Evolutionary conservation across 2,888 invertebrate species (phyloP), one percentile per base, ranked within the genome.

Genomic region (Pyrrhosoma nymphula): DNA sequence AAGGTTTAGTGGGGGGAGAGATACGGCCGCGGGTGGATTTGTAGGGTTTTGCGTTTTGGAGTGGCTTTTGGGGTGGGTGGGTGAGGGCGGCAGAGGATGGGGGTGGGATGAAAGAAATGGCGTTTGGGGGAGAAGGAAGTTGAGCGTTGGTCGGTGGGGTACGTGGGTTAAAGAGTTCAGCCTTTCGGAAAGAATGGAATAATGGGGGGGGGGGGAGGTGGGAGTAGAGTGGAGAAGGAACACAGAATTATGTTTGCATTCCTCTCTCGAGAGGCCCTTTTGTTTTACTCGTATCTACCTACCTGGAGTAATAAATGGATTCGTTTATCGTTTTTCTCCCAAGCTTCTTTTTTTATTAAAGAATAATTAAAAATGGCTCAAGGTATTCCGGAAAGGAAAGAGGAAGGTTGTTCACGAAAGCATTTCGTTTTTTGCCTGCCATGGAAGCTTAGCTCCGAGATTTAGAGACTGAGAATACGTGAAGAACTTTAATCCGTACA

Each of bases 351-450:
- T 26, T 82, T 82, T 26, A 82, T 82, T 82, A 82, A 35, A 35
- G 82, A 82, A 82, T 82, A 82, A 82, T 82, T 82, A 82, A 82
- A 82, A 82, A 82, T 82, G 82, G 82, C 82, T 82, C 35, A 82
- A 82, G 82, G 82, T 82, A 35, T 82, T 82, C 18, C 82, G 10
- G 26, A 35, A 26, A 35, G 82, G 26, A 26, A 82, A 82, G 30
- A 82, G 82, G 47, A 4, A 26, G 12, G 69, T n/a, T 82, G 14
- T 35, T 35, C 18, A 16, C 35, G 35, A 30, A 26, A 82, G 82
- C 14, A 18, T 4, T 35, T 30, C 75, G 0, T 75, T 69, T 82
- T 82, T 82, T 82, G 14, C 4, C 14, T 18, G 16, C 35, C n/a
- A 1, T 14, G 30, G 82, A 69, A 69, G 69, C 69, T 69, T 35